These are phyloP conservation scores for Melanargia galathea DNA, from an alignment of 2,888 invertebrate genomes.

Conservation along the genomic window DNA sequence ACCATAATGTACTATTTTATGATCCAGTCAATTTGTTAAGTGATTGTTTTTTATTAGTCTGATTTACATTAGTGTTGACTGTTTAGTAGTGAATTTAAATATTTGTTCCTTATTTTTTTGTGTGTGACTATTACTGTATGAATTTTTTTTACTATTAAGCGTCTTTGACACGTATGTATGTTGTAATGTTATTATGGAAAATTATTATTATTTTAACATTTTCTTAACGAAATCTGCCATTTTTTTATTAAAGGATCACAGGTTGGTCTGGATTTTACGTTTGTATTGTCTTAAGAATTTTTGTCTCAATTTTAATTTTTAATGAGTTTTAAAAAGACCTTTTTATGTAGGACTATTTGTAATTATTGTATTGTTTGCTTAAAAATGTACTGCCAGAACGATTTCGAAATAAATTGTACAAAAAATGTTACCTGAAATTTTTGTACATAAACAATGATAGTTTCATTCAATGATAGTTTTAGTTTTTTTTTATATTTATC, in stretches of 20 bases:
- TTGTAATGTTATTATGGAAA: background rate
- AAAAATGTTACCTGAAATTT: constrained; percentile 74
- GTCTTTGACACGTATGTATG: constrained; percentile 11
- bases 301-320: background rate
- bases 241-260: constrained; percentile 3
- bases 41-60: constrained; percentile 70
- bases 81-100: constrained; percentile 63
- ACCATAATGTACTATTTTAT: no score
- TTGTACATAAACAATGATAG: constrained; percentile 54
- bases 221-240: background rate
- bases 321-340: background rate
- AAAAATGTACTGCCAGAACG: constrained; percentile 39
- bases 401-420: constrained; percentile 58
- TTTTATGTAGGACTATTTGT: constrained; percentile 7
- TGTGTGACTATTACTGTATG: constrained; percentile 37
- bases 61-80: constrained; percentile 71
- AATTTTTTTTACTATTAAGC: constrained; percentile 10
- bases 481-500: constrained; percentile 45
- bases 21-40: constrained; percentile 66
- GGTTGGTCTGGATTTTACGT: background rate
- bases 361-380: constrained; percentile 17
- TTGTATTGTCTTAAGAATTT: background rate
- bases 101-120: constrained; percentile 49
- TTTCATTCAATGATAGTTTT: constrained; percentile 49
- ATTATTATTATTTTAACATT: constrained; percentile 3